Evolutionary conservation across 2,113 vertebrate genomes (phyloP).

Genomic region (Terrapene triunguis): DNA sequence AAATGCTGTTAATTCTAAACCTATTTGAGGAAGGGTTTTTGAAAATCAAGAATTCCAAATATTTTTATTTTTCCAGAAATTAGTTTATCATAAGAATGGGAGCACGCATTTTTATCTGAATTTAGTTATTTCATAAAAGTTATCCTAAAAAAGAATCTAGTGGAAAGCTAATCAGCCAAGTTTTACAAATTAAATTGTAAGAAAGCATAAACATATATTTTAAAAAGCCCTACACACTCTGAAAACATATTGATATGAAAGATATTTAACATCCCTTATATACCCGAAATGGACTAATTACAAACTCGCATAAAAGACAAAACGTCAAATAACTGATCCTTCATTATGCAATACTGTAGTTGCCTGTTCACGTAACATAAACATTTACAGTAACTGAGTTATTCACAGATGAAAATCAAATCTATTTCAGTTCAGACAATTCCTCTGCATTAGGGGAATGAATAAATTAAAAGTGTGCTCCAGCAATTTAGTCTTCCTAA

Average conservation of each 20-base stretch:
- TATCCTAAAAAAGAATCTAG: not conserved
- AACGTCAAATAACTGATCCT: conserved; percentile 41
- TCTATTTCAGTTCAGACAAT: conserved; percentile 75
- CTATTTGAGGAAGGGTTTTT: not conserved
- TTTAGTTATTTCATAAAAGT: not conserved
- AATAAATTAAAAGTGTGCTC: conserved; percentile 83
- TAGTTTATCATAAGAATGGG: not conserved
- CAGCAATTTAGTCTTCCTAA: conserved; percentile 79
- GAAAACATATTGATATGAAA: not conserved
- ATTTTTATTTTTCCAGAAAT: not conserved
- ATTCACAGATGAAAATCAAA: conserved; percentile 77
- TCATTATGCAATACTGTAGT: conserved; percentile 47
- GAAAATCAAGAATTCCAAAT: not conserved
- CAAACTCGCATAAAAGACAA: conserved; percentile 42
- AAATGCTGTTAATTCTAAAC: not conserved
- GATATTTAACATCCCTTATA: not conserved
- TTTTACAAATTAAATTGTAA: not conserved
- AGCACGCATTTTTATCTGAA: not conserved
- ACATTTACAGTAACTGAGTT: conserved; percentile 76
- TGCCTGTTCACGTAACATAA: conserved; percentile 69
- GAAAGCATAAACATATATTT: not conserved
- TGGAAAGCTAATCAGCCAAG: not conserved
- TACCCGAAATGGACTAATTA: conserved; percentile 37
- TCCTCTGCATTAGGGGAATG: conserved; percentile 76
- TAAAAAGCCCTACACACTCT: not conserved